Conservation (phyloP, 2,113 vertebrate genomes). For the Marmota monax region DNA sequence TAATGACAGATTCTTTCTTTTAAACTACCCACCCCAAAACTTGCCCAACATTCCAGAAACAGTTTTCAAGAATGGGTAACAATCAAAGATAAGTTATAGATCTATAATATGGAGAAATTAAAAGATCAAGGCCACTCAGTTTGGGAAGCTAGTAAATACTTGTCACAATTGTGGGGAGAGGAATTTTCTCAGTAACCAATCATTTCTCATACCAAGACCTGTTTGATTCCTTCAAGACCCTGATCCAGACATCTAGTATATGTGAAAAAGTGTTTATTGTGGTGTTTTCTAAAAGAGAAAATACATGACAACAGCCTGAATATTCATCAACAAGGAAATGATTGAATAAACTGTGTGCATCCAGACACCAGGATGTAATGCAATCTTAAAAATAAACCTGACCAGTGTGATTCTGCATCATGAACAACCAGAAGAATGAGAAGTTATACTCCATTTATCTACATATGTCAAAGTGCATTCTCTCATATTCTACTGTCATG, state of each 20-base stretch:
- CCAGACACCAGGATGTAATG: background rate
- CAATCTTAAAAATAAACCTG: background rate
- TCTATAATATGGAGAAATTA: background rate
- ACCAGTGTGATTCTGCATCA: background rate
- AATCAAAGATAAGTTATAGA: background rate
- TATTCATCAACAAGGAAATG: background rate
- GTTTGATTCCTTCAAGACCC: background rate
- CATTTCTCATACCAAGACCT: background rate
- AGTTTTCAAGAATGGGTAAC: background rate
- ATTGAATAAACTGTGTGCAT: background rate
- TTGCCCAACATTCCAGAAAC: background rate
- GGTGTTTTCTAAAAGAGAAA: background rate
- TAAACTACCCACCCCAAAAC: background rate
- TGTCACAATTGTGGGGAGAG: background rate
- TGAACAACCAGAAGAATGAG: too few species aligned
- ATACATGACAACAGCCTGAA: background rate
- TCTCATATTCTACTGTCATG: too few species aligned
- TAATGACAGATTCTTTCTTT: background rate
- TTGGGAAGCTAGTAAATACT: background rate
- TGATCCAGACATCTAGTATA: background rate
- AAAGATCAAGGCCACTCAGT: background rate
- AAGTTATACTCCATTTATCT: too few species aligned
- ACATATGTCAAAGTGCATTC: too few species aligned
- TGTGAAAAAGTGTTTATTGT: background rate
- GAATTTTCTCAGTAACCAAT: background rate